Evolutionary conservation across 1,140 invertebrate species (phyloP).

Genomic region (Leptinotarsa lineolata): DNA sequence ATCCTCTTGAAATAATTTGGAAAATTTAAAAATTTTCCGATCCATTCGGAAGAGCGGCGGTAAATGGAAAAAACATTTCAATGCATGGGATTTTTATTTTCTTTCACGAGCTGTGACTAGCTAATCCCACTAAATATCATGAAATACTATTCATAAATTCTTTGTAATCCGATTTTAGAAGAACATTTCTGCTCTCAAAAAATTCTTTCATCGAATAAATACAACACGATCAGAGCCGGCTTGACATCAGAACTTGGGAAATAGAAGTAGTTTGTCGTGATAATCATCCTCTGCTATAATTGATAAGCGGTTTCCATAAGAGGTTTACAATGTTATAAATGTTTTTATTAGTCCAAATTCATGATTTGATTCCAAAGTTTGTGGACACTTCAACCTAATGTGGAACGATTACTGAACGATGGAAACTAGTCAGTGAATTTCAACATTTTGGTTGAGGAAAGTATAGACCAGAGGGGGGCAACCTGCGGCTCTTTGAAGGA

Average conservation of each 20-base stretch:
- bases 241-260: neutral
- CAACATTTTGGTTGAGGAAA: too few relatives aligned
- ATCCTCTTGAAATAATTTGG: neutral
- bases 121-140: neutral
- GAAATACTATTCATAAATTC: neutral
- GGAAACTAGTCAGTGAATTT: too few relatives aligned
- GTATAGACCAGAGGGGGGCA: too few relatives aligned
- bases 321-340: too few relatives aligned
- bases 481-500: too few relatives aligned
- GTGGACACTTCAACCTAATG: too few relatives aligned
- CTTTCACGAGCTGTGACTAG: neutral
- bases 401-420: too few relatives aligned
- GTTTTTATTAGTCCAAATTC: too few relatives aligned
- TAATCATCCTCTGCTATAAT: too few relatives aligned
- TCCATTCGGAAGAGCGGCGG: neutral
- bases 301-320: too few relatives aligned
- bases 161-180: slow-evolving; percentile 4
- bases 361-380: too few relatives aligned
- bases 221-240: neutral
- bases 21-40: neutral
- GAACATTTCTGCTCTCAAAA: neutral
- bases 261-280: too few relatives aligned
- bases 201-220: neutral
- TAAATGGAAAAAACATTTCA: neutral
- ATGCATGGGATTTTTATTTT: neutral